Evolutionary conservation across 1,140 invertebrate genomes (phyloP).

Genomic region (Samia ricini): DNA sequence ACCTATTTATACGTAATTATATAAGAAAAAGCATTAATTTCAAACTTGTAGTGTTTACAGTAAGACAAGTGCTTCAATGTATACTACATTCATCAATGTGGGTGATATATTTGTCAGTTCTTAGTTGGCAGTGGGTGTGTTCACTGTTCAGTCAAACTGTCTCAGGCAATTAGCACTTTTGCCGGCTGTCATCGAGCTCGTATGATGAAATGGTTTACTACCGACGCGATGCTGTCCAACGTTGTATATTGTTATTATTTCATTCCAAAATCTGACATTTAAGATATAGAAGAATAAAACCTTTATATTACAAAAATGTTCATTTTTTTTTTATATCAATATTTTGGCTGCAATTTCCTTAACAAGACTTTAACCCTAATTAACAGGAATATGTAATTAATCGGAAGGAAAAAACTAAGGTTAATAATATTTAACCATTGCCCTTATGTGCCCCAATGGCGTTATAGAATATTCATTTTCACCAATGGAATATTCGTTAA

Average conservation of each 20-base stretch:
- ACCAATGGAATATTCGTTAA: too few species aligned
- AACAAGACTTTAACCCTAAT: too few species aligned
- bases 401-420: too few species aligned
- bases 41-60: background rate
- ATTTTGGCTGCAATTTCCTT: background rate
- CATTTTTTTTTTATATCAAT: background rate
- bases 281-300: background rate
- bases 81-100: background rate
- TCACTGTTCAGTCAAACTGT: constrained; percentile 43
- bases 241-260: constrained; percentile 9
- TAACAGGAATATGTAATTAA: too few species aligned
- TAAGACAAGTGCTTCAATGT: background rate
- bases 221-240: background rate
- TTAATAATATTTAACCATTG: too few species aligned
- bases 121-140: constrained; percentile 26
- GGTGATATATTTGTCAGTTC: constrained; percentile 11
- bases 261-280: background rate
- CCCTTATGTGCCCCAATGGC: too few species aligned
- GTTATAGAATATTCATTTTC: too few species aligned
- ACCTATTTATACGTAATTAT: too few species aligned
- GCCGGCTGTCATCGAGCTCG: constrained; percentile 53
- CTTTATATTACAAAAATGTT: background rate
- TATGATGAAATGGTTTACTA: constrained; percentile 28
- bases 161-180: constrained; percentile 65
- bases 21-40: too few species aligned